Evolutionary conservation across 2,888 invertebrate genomes (phyloP), one percentile per base, ranked within the genome.

Genomic region (Netelia melanura): DNA sequence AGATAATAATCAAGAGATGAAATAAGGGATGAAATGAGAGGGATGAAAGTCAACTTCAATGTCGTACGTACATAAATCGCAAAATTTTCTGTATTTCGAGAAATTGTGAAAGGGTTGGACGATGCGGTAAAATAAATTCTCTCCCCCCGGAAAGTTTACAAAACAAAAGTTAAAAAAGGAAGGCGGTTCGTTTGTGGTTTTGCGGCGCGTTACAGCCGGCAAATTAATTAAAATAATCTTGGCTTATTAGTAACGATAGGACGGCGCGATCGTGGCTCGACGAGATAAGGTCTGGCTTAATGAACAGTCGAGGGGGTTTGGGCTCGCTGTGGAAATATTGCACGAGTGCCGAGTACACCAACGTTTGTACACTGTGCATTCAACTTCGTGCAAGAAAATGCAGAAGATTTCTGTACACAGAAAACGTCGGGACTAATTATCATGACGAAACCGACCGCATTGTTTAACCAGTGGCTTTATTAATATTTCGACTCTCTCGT

Each of bases 211-310:
- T 70, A 70, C 70, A 58, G 75, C 68, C 23, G 61, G 56, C 44
- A 71, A 83, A 83, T 83, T 83, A 79, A 80, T 79, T 80, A 75
- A 75, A 79, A 83, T 83, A 83, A 83, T 75, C 83, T 79, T 80
- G 79, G 83, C 83, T 83, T 83, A 80, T 79, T 83, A 83, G 83
- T 74, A 64, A 79, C 48, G 25, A 79, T 64, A 79, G 74, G 21
- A 61, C 56, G 48, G 17, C 56, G 75, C 80, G 72, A 83, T 83
- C 83, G 70, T 44, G 56, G 79, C 75, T 75, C 75, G 79, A 74
- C 58, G 83, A 75, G 83, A 83, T 80, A 83, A 83, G 83, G 70
- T 38, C 70, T 68, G 11, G 75, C 83, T 80, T 65, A 75, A 75
- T 70, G 70, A 79, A 83, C 78, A 56, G 56, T n/a, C 54, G 54